Percentiles rank a stretch among this genome's conserved stretches.
Evolutionary conservation across 2,797 vertebrate species (phyloP).

Genomic region (Argyrosomus regius): DNA sequence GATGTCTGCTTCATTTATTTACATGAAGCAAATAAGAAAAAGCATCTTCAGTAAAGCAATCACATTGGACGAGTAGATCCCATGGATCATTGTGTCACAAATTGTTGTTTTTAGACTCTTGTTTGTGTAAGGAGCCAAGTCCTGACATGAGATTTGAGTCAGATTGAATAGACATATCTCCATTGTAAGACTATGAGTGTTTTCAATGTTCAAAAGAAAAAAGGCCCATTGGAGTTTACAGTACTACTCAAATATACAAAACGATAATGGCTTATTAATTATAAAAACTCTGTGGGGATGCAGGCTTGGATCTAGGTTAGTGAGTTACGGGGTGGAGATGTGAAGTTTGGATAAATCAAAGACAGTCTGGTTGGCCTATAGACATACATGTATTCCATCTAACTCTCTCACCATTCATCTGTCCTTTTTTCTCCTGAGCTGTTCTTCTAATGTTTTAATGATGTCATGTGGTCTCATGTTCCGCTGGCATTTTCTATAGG

Average conservation of each 20-base stretch:
- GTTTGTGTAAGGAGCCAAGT: too few species aligned
- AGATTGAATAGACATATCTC: too few species aligned
- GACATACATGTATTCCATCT: conserved; percentile 1
- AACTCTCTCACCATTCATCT: not conserved
- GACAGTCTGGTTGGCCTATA: conserved; percentile 38
- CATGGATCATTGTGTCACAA: too few species aligned
- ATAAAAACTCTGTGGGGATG: conserved; percentile 47
- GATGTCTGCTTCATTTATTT: too few species aligned
- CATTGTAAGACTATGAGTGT: too few species aligned
- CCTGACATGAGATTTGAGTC: too few species aligned
- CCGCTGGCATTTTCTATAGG: not conserved
- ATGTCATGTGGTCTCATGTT: conserved; percentile 26
- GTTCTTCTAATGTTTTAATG: conserved; percentile 51
- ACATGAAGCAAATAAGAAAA: too few species aligned
- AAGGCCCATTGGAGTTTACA: not conserved
- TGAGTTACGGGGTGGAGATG: conserved; percentile 27
- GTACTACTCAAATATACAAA: not conserved
- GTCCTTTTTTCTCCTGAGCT: conserved; percentile 11
- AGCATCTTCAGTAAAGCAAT: too few species aligned
- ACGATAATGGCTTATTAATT: conserved; percentile 65
- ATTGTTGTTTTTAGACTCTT: too few species aligned
- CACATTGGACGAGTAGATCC: too few species aligned
- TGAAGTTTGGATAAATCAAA: conserved; percentile 56
- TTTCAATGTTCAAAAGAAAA: not conserved
- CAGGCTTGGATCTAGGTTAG: conserved; percentile 48